A percentile compares a stretch with the other conserved stretches of the same genome.
phyloP scores from a whole-genome alignment of 2,888 invertebrate species.

The Tipula vernalis region DNA sequence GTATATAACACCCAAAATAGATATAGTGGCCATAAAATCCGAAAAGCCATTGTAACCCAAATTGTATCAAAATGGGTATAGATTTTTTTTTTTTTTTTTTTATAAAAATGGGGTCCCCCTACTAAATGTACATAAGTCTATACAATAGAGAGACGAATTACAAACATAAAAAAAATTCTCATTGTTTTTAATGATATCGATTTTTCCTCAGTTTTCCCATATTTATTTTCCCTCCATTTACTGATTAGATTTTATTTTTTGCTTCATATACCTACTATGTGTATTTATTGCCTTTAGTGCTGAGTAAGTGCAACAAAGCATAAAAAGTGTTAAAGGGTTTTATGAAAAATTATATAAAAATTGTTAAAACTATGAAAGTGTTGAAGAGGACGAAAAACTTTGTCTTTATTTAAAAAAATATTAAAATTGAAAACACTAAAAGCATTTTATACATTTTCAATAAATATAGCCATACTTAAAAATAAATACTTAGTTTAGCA shows the following conservation, averaged over 20 bases:
- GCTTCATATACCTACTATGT: background rate
- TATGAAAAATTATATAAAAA: background rate
- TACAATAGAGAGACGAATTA: background rate
- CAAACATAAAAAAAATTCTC: background rate
- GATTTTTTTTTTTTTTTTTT: background rate
- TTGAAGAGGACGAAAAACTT: background rate
- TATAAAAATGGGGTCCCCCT: background rate
- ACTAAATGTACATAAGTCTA: background rate
- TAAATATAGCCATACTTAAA: too few species aligned
- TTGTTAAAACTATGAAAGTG: background rate
- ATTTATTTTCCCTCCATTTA: background rate
- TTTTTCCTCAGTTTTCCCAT: background rate
- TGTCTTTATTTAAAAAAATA: background rate
- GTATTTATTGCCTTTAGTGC: background rate
- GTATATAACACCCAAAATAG: background rate
- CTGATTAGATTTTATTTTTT: background rate
- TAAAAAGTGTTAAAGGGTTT: background rate
- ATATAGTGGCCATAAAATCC: background rate
- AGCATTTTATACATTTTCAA: background rate
- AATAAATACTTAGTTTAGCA: background rate
- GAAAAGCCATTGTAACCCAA: background rate
- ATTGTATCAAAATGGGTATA: background rate
- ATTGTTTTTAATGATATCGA: background rate
- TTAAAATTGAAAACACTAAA: background rate
- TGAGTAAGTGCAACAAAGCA: background rate